These are phyloP conservation scores for Drosophila hydei DNA, from an alignment of 1,140 invertebrate species.

Conservation along the genomic window DNA sequence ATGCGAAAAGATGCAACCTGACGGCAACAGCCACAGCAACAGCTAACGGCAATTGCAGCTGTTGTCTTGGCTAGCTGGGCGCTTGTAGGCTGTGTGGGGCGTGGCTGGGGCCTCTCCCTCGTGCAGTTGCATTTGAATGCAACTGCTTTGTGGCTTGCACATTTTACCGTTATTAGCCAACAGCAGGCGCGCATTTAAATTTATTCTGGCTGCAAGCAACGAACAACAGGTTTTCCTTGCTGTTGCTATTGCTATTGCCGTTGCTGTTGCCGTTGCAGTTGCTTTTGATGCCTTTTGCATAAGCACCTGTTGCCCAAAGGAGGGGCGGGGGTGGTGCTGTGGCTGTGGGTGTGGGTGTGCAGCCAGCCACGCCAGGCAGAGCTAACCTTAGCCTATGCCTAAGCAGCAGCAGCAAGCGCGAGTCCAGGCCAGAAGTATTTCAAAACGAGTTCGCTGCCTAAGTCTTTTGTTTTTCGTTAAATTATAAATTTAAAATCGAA, in stretches of 20 bases:
- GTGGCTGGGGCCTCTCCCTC: constrained; percentile 20
- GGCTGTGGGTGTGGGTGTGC: neutral
- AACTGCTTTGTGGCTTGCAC: constrained; percentile 34
- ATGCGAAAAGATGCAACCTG: constrained; percentile 54
- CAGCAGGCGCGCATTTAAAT: constrained; percentile 63
- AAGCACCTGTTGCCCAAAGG: constrained; percentile 70
- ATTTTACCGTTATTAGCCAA: constrained; percentile 77
- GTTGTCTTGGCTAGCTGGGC: neutral
- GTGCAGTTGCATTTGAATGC: constrained; percentile 17
- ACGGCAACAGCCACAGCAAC: constrained; percentile 13
- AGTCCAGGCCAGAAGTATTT: constrained; percentile 58
- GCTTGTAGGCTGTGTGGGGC: neutral
- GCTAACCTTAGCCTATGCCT: constrained; percentile 17
- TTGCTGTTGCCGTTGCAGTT: constrained; percentile 13
- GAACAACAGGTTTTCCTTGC: constrained; percentile 48
- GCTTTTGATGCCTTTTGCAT: constrained; percentile 61
- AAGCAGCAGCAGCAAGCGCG: no score
- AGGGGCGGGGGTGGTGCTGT: no score
- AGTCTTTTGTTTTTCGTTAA: constrained; percentile 54
- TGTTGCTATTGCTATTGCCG: constrained; percentile 19
- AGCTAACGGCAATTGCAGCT: constrained; percentile 9
- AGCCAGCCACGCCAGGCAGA: neutral
- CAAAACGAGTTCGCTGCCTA: constrained; percentile 68
- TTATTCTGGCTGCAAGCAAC: constrained; percentile 61
- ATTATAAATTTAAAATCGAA: constrained; percentile 71